Conservation (phyloP, 2,888 invertebrate genomes). For the Gerris lacustris region DNA sequence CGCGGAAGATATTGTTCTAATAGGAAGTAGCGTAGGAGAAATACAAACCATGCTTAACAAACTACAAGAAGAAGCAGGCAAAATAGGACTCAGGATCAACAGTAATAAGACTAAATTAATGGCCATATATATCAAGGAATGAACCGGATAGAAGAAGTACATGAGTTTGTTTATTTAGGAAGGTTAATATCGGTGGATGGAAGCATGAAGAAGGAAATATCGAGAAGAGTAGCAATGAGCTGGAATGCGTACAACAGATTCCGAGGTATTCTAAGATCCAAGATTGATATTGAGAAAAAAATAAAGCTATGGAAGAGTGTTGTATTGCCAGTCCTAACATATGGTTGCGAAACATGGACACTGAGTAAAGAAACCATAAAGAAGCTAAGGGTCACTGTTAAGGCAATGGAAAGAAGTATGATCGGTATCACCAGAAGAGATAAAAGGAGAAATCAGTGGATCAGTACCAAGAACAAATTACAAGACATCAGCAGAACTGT, state of each 20-base stretch:
- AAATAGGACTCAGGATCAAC: neutral
- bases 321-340: conserved; percentile 5
- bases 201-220: too few relatives aligned
- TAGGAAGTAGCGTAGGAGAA: too few relatives aligned
- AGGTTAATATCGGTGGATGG: too few relatives aligned
- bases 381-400: too few relatives aligned
- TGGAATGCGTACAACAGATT: conserved; percentile 3
- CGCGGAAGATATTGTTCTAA: conserved; percentile 3
- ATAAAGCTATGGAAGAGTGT: too few relatives aligned
- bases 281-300: too few relatives aligned
- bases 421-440: too few relatives aligned
- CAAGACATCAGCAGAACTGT: neutral
- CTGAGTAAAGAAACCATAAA: conserved; percentile 2
- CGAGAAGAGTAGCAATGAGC: neutral
- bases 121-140: neutral
- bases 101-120: conserved; percentile 3
- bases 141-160: neutral
- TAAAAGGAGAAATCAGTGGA: neutral
- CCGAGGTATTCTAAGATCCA: too few relatives aligned
- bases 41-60: too few relatives aligned
- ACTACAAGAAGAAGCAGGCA: too few relatives aligned
- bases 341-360: neutral
- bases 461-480: conserved; percentile 2
- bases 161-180: too few relatives aligned
- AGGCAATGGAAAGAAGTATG: too few relatives aligned